Conservation (phyloP, 2,113 vertebrate genomes). For the Microcebus murinus region DNA sequence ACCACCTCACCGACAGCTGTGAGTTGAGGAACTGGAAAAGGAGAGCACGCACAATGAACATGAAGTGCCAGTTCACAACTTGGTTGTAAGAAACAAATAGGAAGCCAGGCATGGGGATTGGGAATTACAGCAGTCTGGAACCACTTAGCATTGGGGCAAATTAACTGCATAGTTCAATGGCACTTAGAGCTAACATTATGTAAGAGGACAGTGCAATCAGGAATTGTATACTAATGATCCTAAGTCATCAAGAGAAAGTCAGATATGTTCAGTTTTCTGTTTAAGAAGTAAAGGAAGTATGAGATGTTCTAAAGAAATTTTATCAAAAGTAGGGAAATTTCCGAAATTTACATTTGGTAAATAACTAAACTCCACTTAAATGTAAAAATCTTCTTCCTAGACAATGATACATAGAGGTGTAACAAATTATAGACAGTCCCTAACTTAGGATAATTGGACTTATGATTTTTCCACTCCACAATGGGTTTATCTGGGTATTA, state of each 20-base stretch:
- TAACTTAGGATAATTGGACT: neutral
- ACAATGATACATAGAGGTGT: neutral
- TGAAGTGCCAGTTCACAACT: neutral
- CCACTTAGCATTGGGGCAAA: neutral
- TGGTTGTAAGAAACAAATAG: neutral
- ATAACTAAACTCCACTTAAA: neutral
- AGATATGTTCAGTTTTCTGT: constrained; percentile 3
- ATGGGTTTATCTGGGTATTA: neutral
- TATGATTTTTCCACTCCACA: neutral
- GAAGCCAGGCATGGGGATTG: neutral
- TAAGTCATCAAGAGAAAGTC: constrained; percentile 13
- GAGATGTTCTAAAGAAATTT: neutral
- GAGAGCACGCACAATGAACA: neutral
- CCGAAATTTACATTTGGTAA: neutral
- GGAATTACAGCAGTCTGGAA: neutral
- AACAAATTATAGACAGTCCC: neutral
- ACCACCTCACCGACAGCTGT: neutral
- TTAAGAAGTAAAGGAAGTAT: neutral
- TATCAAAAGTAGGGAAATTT: neutral
- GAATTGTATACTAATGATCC: constrained; percentile 1
- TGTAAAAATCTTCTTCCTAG: neutral
- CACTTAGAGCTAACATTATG: neutral
- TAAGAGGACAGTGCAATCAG: neutral
- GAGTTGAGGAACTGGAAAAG: neutral
- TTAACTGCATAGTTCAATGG: neutral